Conservation (phyloP, 2,113 vertebrate genomes). For the Apus apus region DNA sequence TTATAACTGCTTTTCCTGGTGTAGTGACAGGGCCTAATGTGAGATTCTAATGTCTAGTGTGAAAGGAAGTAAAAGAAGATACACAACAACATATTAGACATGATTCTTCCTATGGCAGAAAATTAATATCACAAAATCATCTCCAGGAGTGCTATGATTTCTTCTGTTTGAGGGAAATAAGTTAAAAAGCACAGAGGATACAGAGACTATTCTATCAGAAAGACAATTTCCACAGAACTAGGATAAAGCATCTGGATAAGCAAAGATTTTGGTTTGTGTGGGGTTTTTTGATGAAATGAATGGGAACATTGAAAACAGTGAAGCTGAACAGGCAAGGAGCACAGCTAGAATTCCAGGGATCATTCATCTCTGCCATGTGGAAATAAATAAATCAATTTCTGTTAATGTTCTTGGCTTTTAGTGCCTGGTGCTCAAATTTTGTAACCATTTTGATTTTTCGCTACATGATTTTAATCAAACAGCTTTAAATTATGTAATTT, state of each 20-base stretch:
- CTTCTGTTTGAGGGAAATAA: background rate
- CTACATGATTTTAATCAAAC: background rate
- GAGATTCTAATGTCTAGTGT: background rate
- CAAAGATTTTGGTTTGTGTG: background rate
- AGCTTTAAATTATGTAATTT: background rate
- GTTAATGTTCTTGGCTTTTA: background rate
- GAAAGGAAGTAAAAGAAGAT: background rate
- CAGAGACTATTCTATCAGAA: background rate
- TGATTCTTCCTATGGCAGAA: background rate
- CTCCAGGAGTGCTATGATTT: background rate
- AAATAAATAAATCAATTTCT: background rate
- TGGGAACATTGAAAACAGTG: background rate
- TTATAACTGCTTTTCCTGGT: background rate
- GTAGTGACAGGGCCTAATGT: background rate
- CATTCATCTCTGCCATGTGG: background rate
- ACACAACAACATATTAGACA: background rate
- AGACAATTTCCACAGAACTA: background rate
- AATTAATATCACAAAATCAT: background rate
- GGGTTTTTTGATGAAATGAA: background rate
- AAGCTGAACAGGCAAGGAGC: background rate
- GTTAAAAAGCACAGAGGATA: background rate
- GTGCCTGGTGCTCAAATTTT: background rate
- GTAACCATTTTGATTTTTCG: background rate
- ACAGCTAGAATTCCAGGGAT: background rate
- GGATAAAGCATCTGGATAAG: background rate